These are phyloP conservation scores for Limnephilus marmoratus DNA, from an alignment of 2,888 invertebrate genomes.

Conservation along the genomic window DNA sequence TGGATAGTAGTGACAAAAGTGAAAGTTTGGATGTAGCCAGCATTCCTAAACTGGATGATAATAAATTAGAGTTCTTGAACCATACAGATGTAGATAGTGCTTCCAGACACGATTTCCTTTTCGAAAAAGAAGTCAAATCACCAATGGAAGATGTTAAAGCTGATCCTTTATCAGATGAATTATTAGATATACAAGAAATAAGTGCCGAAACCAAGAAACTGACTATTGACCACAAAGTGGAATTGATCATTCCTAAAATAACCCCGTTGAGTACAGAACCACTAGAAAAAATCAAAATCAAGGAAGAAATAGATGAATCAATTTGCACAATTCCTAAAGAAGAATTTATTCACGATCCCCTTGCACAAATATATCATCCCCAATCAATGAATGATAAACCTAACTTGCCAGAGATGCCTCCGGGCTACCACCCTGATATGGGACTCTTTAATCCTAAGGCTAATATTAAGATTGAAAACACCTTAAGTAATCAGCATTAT, in stretches of 20 bases:
- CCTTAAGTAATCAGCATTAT: slow-evolving; percentile 48
- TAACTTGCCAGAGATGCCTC: slow-evolving; percentile 31
- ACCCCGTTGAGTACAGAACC: slow-evolving; percentile 76
- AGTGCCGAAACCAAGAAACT: slow-evolving; percentile 50
- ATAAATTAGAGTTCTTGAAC: slow-evolving; percentile 54
- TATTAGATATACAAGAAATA: slow-evolving; percentile 50
- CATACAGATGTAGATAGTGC: slow-evolving; percentile 46
- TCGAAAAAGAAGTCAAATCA: slow-evolving; percentile 57
- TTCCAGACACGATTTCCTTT: slow-evolving; percentile 47
- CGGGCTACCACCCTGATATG: slow-evolving; percentile 27
- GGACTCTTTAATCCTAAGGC: slow-evolving; percentile 55
- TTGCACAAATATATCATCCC: slow-evolving; percentile 74
- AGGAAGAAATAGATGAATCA: slow-evolving; percentile 76
- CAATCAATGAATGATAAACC: slow-evolving; percentile 66
- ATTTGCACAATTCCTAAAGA: slow-evolving; percentile 74
- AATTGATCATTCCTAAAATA: slow-evolving; percentile 80
- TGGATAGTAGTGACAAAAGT: slow-evolving; percentile 53
- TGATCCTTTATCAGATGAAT: slow-evolving; percentile 62
- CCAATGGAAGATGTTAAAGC: slow-evolving; percentile 56
- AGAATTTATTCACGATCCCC: slow-evolving; percentile 74
- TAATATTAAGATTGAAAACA: slow-evolving; percentile 58
- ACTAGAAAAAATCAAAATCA: slow-evolving; percentile 76
- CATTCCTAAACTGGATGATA: slow-evolving; percentile 22
- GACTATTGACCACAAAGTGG: slow-evolving; percentile 77
- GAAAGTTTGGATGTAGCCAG: slow-evolving; percentile 43